These are phyloP conservation scores for Acrocephalus arundinaceus DNA, from an alignment of 2,113 vertebrate species.

Conservation along the genomic window DNA sequence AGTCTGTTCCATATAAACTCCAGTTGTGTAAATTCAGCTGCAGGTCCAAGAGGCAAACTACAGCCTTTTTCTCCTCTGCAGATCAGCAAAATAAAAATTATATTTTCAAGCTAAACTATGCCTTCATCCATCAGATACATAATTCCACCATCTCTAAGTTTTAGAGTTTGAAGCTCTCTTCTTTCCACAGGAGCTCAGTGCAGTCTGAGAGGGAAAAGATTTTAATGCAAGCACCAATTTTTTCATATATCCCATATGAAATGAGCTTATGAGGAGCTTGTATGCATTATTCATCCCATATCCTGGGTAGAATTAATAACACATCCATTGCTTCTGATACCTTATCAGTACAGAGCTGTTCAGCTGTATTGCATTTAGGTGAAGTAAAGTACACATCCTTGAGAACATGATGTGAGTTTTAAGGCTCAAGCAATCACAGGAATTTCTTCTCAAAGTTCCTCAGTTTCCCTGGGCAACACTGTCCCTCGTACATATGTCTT, in stretches of 20 bases:
- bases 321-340: background rate
- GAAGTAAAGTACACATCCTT: background rate
- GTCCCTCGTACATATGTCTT: background rate
- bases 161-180: background rate
- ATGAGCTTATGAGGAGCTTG: background rate
- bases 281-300: background rate
- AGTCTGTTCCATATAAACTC: background rate
- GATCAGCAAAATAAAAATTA: background rate
- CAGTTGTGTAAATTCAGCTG: background rate
- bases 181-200: background rate
- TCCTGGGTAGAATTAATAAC: background rate
- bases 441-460: slow-evolving; percentile 17
- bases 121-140: background rate
- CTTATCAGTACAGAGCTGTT: background rate
- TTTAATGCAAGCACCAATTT: background rate
- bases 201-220: background rate
- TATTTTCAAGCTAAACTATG: background rate
- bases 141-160: background rate
- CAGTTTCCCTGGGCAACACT: slow-evolving; percentile 2
- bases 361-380: background rate
- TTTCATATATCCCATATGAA: background rate
- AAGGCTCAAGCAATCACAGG: background rate
- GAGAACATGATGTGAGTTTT: background rate
- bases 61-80: background rate
- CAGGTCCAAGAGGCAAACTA: background rate